phyloP scores from a whole-genome alignment of 1,140 invertebrate species.

The Macrocentrus cingulum region DNA sequence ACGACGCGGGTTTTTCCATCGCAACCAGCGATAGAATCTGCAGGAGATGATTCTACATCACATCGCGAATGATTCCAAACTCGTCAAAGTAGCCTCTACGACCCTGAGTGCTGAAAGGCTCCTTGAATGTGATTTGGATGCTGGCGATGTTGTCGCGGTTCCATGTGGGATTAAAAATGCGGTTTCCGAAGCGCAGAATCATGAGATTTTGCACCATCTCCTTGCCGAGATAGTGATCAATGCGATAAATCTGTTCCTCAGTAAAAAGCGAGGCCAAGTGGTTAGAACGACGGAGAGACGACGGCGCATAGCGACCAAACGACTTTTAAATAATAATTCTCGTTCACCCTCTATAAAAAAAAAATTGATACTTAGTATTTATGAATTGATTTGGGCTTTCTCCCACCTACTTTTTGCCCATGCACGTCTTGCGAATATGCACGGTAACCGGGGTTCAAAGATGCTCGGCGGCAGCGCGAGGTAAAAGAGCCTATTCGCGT shows the following conservation, averaged over 20 bases:
- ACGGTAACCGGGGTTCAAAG: constrained; percentile 86
- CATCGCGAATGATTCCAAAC: constrained; percentile 97
- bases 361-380: constrained; percentile 19
- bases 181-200: constrained; percentile 87
- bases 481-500: constrained; percentile 92
- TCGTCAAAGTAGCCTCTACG: constrained; percentile 98
- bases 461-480: constrained; percentile 95
- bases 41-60: constrained; percentile 99
- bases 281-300: constrained; percentile 81
- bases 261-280: constrained; percentile 87
- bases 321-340: constrained; percentile 98
- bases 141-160: constrained; percentile 94
- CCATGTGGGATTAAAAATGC: constrained; percentile 88
- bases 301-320: constrained; percentile 89
- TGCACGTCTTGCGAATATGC: constrained; percentile 84
- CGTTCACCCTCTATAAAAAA: constrained; percentile 84
- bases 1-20: constrained; percentile 97
- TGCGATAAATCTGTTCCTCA: constrained; percentile 96
- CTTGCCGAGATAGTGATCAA: constrained; percentile 99
- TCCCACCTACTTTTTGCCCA: constrained; percentile 73
- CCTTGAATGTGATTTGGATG: constrained; percentile 96
- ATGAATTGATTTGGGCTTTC: neutral
- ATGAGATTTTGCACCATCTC: constrained; percentile 99
- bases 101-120: constrained; percentile 97
- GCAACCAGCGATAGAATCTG: constrained; percentile 97